Evolutionary conservation across 2,797 vertebrate species (phyloP).

Genomic region (Sebastolobus altivelis): DNA sequence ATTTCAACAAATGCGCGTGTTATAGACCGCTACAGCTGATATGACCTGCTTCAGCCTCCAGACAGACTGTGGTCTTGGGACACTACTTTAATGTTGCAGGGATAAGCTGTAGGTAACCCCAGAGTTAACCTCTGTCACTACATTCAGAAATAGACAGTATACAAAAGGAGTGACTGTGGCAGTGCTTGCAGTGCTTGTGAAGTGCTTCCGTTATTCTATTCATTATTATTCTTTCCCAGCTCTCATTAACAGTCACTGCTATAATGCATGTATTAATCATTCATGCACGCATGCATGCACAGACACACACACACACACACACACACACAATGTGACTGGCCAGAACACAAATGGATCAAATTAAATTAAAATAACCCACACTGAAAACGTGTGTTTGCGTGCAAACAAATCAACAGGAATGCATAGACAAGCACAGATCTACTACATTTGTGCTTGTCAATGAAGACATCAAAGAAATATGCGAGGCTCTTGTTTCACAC

Average conservation of each 20-base stretch:
- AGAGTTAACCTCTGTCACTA: background rate
- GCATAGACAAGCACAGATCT: background rate
- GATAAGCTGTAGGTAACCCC: background rate
- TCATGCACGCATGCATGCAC: background rate
- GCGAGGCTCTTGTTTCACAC: background rate
- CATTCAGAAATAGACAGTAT: background rate
- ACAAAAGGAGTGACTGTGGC: background rate
- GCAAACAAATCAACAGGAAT: background rate
- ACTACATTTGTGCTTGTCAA: background rate
- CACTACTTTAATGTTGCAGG: background rate
- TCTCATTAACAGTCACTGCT: slow-evolving; percentile 5
- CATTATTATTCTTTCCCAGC: slow-evolving; percentile 31
- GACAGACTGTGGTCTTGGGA: background rate
- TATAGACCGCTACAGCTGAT: background rate
- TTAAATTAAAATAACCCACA: background rate
- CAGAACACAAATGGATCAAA: background rate
- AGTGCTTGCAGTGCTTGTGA: background rate
- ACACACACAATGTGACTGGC: background rate
- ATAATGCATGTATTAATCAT: slow-evolving; percentile 9
- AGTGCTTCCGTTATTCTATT: background rate
- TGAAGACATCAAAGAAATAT: slow-evolving; percentile 21
- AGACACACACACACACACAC: background rate
- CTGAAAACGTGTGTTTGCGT: background rate
- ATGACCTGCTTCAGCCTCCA: background rate
- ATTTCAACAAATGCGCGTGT: background rate